These are phyloP conservation scores for Tursiops truncatus DNA, from an alignment of 2,113 vertebrate species.

Conservation along the genomic window DNA sequence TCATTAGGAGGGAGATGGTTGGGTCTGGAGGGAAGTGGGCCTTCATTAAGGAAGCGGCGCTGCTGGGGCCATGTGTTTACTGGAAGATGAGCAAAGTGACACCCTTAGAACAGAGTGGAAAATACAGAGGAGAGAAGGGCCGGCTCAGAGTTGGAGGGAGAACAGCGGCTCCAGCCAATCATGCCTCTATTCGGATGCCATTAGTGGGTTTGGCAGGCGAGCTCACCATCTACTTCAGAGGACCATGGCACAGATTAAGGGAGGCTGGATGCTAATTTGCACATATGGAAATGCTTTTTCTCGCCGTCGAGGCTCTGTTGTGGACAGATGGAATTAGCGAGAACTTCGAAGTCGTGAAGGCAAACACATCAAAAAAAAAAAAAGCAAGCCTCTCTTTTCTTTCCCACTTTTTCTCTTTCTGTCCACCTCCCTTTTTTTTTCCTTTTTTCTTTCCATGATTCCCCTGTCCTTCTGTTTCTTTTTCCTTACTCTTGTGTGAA, in stretches of 20 bases:
- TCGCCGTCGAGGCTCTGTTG: slow-evolving; percentile 93
- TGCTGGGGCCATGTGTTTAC: slow-evolving; percentile 52
- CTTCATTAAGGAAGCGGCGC: background rate
- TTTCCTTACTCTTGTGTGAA: slow-evolving; percentile 61
- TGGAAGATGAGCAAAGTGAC: slow-evolving; percentile 64
- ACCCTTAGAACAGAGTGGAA: slow-evolving; percentile 60
- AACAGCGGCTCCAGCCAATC: slow-evolving; percentile 82
- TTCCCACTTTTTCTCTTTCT: background rate
- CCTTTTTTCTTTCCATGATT: background rate
- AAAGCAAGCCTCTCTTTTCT: slow-evolving; percentile 1
- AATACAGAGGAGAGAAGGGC: background rate
- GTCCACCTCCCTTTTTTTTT: background rate
- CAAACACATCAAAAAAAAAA: slow-evolving; percentile 91
- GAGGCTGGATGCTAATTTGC: slow-evolving; percentile 95
- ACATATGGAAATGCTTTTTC: slow-evolving; percentile 99
- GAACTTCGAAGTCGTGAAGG: slow-evolving; percentile 96
- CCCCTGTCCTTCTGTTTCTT: background rate
- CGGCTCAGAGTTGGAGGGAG: slow-evolving; percentile 37
- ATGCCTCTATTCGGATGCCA: slow-evolving; percentile 89
- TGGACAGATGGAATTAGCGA: slow-evolving; percentile 99
- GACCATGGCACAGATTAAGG: slow-evolving; percentile 88
- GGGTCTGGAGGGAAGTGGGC: background rate
- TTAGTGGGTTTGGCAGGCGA: slow-evolving; percentile 91
- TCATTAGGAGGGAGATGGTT: slow-evolving; percentile 52
- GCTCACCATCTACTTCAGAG: slow-evolving; percentile 89